Percentiles rank a stretch among this genome's conserved stretches.
phyloP scores from a whole-genome alignment of 2,797 vertebrate genomes.

The Hapalemur alaotrensis region DNA sequence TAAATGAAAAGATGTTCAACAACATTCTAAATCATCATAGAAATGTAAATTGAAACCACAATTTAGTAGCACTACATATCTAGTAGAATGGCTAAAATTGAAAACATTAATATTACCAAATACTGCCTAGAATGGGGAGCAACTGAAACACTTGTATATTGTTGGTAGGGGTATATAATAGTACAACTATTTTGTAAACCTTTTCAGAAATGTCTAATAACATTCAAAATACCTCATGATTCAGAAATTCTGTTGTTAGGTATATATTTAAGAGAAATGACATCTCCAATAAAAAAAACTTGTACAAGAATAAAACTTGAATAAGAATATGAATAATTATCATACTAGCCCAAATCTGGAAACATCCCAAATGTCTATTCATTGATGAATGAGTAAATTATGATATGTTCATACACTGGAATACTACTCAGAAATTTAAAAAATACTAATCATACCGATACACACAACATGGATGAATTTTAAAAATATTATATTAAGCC shows the following conservation, averaged over 20 bases:
- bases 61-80: neutral
- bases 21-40: neutral
- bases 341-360: neutral
- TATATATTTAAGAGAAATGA: neutral
- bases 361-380: neutral
- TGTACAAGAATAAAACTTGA: neutral
- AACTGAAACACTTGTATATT: neutral
- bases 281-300: neutral
- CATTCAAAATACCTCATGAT: neutral
- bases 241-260: neutral
- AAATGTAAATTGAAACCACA: neutral
- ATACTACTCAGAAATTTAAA: neutral
- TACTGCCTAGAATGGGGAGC: neutral
- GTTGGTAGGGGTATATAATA: neutral
- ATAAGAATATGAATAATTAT: neutral
- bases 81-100: neutral
- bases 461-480: neutral
- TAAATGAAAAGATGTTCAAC: neutral
- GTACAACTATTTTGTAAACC: neutral
- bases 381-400: neutral
- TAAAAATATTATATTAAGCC: neutral
- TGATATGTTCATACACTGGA: neutral
- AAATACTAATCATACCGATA: neutral
- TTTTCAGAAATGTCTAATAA: neutral
- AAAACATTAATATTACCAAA: neutral